Conservation (phyloP, 2,797 vertebrate species). For the Numenius phaeopus region DNA sequence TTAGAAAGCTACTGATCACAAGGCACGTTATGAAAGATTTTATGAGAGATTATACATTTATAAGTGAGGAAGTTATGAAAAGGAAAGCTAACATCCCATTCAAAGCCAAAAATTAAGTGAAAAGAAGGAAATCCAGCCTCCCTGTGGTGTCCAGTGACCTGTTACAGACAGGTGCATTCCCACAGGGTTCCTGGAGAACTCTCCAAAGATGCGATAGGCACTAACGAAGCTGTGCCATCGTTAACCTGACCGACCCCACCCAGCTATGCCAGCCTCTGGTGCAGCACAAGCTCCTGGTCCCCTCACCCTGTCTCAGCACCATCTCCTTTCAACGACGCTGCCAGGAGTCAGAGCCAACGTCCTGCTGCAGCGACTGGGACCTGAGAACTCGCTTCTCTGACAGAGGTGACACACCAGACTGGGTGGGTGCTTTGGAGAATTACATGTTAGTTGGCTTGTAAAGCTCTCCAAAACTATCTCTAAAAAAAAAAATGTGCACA, state of each 20-base stretch:
- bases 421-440: not conserved
- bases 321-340: not conserved
- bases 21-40: not conserved
- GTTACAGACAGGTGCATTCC: not conserved
- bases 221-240: not conserved
- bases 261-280: not conserved
- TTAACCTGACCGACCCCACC: not conserved
- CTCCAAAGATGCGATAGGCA: not conserved
- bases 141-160: not conserved
- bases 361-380: not conserved
- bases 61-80: not conserved
- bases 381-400: not conserved
- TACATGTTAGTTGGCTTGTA: not conserved
- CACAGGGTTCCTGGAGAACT: not conserved
- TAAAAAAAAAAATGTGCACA: not conserved
- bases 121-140: not conserved
- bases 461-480: not conserved
- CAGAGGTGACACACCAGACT: not conserved
- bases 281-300: not conserved
- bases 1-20: not conserved
- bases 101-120: not conserved
- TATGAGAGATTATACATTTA: not conserved
- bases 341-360: not conserved
- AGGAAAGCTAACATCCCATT: not conserved
- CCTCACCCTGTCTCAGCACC: not conserved